Evolutionary conservation across 2,113 vertebrate species (phyloP).

Genomic region (Nothocercus julius): DNA sequence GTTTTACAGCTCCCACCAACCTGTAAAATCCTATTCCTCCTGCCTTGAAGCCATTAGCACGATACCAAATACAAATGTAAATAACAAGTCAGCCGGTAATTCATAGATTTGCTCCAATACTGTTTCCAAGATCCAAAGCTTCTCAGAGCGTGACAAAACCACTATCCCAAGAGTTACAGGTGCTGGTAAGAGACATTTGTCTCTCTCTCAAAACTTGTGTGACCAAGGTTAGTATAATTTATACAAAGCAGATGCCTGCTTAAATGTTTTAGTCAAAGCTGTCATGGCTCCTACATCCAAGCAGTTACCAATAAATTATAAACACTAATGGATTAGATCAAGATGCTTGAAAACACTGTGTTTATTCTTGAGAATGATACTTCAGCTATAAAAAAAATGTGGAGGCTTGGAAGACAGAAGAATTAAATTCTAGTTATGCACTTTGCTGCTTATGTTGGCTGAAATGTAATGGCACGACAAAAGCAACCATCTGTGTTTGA

Average conservation of each 20-base stretch:
- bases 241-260: slow-evolving; percentile 59
- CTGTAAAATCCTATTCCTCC: background rate
- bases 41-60: slow-evolving; percentile 17
- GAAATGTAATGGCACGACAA: slow-evolving; percentile 14
- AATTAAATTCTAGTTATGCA: slow-evolving; percentile 8
- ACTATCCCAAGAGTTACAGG: background rate
- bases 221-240: slow-evolving; percentile 42
- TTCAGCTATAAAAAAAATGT: background rate
- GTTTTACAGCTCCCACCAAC: slow-evolving; percentile 7
- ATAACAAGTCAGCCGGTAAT: slow-evolving; percentile 1
- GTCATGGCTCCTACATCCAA: slow-evolving; percentile 22
- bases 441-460: slow-evolving; percentile 36
- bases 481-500: slow-evolving; percentile 66
- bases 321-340: slow-evolving; percentile 49
- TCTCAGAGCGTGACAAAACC: background rate
- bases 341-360: slow-evolving; percentile 36
- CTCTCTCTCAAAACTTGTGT: slow-evolving; percentile 18
- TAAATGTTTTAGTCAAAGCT: slow-evolving; percentile 51
- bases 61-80: background rate
- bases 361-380: slow-evolving; percentile 29
- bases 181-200: slow-evolving; percentile 28
- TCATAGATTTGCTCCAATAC: background rate
- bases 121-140: background rate
- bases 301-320: slow-evolving; percentile 57
- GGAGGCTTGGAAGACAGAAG: background rate